Evolutionary conservation across 2,888 invertebrate genomes (phyloP).

Genomic region (Tanypteryx hageni): DNA sequence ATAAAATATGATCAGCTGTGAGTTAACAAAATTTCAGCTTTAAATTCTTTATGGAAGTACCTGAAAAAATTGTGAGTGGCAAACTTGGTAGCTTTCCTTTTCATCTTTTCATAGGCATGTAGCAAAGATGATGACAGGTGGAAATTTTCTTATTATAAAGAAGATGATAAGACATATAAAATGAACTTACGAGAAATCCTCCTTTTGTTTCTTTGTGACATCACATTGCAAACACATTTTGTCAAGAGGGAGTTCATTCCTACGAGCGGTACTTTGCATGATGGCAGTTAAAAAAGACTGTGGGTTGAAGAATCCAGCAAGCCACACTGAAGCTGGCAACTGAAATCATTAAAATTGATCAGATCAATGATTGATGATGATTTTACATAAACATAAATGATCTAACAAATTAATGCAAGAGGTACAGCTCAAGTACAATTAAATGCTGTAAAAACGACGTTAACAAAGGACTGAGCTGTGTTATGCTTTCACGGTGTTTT

Average conservation of each 20-base stretch:
- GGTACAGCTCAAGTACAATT: too few species aligned
- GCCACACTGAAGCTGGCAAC: conserved; percentile 95
- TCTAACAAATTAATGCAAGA: background rate
- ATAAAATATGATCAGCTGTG: too few species aligned
- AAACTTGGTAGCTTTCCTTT: too few species aligned
- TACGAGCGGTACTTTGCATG: conserved; percentile 97
- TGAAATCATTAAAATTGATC: conserved; percentile 73
- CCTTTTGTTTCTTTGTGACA: conserved; percentile 97
- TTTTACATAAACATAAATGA: background rate
- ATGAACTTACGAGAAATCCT: conserved; percentile 90
- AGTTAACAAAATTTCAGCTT: background rate
- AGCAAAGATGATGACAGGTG: background rate
- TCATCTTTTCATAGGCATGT: too few species aligned
- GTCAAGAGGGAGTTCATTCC: conserved; percentile 94
- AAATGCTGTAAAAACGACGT: too few species aligned
- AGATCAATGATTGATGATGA: background rate
- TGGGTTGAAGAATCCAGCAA: conserved; percentile 98
- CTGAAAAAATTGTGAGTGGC: background rate
- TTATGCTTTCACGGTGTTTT: too few species aligned
- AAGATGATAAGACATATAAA: conserved; percentile 2
- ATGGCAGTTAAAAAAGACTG: conserved; percentile 97
- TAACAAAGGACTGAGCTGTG: too few species aligned
- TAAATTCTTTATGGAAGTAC: background rate
- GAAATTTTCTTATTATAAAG: background rate
- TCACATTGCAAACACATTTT: conserved; percentile 98